Percentiles rank a stretch among this genome's conserved stretches.
Evolutionary conservation across 2,888 invertebrate genomes (phyloP).

Genomic region (Lepidochitona cinerea): DNA sequence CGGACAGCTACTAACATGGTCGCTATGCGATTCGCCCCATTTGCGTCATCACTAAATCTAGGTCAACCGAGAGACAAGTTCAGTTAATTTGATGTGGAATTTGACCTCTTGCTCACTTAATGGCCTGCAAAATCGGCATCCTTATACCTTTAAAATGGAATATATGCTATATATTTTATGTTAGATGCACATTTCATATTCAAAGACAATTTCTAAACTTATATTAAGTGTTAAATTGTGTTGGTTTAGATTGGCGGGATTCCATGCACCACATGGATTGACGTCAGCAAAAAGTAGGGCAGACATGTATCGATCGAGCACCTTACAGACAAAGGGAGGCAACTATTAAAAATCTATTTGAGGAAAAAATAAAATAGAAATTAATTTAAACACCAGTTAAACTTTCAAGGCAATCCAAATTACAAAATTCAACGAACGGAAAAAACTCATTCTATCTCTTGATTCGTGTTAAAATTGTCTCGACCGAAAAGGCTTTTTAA

Average conservation of each 20-base stretch:
- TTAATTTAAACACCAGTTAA: too few species aligned
- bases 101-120: background rate
- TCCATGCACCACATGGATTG: background rate
- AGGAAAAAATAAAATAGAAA: background rate
- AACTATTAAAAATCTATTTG: background rate
- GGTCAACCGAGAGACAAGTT: background rate
- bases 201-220: background rate
- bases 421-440: too few species aligned
- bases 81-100: background rate
- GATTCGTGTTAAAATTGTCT: too few species aligned
- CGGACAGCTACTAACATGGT: slow-evolving; percentile 12
- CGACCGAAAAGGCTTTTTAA: too few species aligned
- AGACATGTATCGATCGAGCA: background rate
- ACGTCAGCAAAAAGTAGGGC: background rate
- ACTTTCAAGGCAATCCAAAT: too few species aligned
- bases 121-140: background rate
- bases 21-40: slow-evolving; percentile 35
- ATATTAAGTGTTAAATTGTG: background rate
- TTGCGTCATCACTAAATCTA: slow-evolving; percentile 35
- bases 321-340: background rate
- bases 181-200: background rate
- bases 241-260: background rate
- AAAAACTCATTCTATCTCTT: too few species aligned
- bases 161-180: background rate
- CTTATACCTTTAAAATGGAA: background rate